Evolutionary conservation across 2,113 vertebrate genomes (phyloP), one percentile per base, ranked within the genome.

Genomic region (Meleagris gallopavo): DNA sequence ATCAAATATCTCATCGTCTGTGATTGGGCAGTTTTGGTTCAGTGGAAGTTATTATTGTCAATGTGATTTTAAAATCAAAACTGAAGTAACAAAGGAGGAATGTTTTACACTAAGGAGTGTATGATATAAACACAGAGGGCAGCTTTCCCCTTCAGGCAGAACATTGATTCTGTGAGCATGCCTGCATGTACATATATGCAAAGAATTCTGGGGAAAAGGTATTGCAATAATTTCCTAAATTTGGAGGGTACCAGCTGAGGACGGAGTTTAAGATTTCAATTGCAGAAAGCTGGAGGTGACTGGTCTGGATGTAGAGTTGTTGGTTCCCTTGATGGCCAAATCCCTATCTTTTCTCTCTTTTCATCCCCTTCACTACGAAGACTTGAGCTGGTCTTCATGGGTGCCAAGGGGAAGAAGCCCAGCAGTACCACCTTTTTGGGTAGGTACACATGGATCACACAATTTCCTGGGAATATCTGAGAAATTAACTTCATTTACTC

Each of bases 131-230:
- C 6, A 40, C 6, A 19, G 2, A 38, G 3, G 16, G 8, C n/a
- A 86, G 15, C 6, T 89, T 77, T 75, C 2, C 13, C 6, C 7
- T 10, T 58, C 58, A 54, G 18, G 34, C 1, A n/a, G 48, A 36
- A 15, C 18, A 10, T 0, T 30, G n/a, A 6, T 7, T 8, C 8
- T 24, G 15, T 11, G 5, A 67, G 24, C 21, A 14, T 54, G 15
- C 1, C 1, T 15, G 14, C 11, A 4, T 9, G 8, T n/a, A 12
- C 0, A 0, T 13, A 5, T 30, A 10, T 10, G 34, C 21, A 50
- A 21, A 9, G 43, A 32, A 3, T 21, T n/a, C 30, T 20, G 40
- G 5, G 8, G 10, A 5, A 29, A 70, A 61, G 43, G 10, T 13
- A 18, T 5, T 14, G 8, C 27, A 66, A 34, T 6, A 4, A 6